phyloP scores from a whole-genome alignment of 2,888 invertebrate genomes.

The Parascotia fuliginaria region DNA sequence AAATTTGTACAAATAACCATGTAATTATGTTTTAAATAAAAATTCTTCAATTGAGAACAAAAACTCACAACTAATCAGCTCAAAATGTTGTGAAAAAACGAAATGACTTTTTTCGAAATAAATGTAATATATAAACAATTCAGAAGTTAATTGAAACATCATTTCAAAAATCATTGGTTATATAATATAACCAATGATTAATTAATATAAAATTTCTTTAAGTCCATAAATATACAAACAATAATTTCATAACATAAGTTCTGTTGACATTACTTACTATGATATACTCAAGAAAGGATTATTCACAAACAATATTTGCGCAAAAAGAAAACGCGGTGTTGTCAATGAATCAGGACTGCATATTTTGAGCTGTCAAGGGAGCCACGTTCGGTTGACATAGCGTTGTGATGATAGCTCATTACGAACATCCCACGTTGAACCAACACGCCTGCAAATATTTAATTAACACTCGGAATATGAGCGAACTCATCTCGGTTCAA shows the following conservation, averaged over 20 bases:
- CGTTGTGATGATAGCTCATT: conserved; percentile 58
- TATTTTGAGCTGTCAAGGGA: conserved; percentile 42
- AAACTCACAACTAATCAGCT: too few relatives aligned
- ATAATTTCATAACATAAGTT: background rate
- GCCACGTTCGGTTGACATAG: conserved; percentile 38
- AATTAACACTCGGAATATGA: conserved; percentile 52
- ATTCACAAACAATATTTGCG: conserved; percentile 29
- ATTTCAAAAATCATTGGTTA: too few relatives aligned
- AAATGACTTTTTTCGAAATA: too few relatives aligned
- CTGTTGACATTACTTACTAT: conserved; percentile 1
- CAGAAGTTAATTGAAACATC: too few relatives aligned
- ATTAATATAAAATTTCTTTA: background rate
- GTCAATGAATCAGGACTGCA: conserved; percentile 34
- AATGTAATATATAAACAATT: too few relatives aligned
- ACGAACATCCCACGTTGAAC: conserved; percentile 44
- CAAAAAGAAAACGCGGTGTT: conserved; percentile 21
- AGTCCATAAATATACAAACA: background rate
- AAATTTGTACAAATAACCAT: too few relatives aligned
- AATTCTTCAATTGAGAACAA: too few relatives aligned
- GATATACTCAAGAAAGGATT: conserved; percentile 18
- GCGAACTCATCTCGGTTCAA: conserved; percentile 34
- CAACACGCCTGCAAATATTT: conserved; percentile 55
- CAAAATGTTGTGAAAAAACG: too few relatives aligned
- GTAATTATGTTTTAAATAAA: too few relatives aligned
- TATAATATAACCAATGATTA: too few relatives aligned